Evolutionary conservation across 2,113 vertebrate genomes (phyloP), one percentile per base, ranked within the genome.

Genomic region (Zosterops lateralis): DNA sequence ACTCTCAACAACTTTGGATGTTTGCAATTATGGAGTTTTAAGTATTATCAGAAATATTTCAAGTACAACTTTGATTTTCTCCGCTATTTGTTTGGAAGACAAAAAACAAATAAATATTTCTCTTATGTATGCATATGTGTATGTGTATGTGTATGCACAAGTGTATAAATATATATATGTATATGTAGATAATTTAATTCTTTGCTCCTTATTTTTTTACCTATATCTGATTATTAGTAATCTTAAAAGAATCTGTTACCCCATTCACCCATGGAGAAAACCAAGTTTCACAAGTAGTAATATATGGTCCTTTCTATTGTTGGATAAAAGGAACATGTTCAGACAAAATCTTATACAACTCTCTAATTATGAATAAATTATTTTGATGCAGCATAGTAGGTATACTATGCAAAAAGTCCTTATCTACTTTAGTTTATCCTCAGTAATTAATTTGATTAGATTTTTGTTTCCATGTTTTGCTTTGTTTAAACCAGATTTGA

Each of bases 111-210:
- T 15, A 45, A 74, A 71, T 12, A 42, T 48, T 57, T 56, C 15
- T 32, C 14, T 61, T 40, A n/a, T 15, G 4, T 20, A 13, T 28
- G 7, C 7, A 18, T 51, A 28, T 51, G 14, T 50, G 13, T 8
- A 22, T 1, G 0, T 16, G 5, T 21, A 17, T 65, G 9, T 36
- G 3, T 17, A 24, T 10, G 3, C 17, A 8, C 9, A 32, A 21
- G 8, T 29, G 2, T 45, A 28, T 26, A 36, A 25, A 61, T 45
- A 53, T 29, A 29, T 18, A 40, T 31, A 5, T 32, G 22, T 22
- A 36, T 12, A 54, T 1, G 8, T 11, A 50, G 4, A 28, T 9
- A 34, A 79, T 76, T 50, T 38, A 16, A n/a, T 28, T 34, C 53
- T 84, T 66, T 36, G 7, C 2, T 53, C 68, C 14, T 38, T 88